Evolutionary conservation across 1,140 invertebrate species (phyloP).

Genomic region (Aphaenogaster floridana): DNA sequence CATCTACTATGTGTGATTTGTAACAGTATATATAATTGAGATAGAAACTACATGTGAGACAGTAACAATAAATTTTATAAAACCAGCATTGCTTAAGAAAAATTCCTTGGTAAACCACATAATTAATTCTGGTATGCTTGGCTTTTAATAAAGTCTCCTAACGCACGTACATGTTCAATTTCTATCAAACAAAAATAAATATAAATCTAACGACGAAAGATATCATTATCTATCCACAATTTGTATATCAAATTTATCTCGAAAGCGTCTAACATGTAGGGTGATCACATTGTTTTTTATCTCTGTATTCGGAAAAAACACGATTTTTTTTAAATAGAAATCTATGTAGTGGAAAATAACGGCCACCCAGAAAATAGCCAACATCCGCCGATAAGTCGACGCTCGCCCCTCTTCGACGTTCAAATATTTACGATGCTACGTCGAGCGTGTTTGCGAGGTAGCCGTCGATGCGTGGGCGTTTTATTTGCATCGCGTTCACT

Average conservation of each 20-base stretch:
- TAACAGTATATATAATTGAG: neutral
- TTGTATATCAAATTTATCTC: neutral
- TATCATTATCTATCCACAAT: neutral
- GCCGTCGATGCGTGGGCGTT: slow-evolving; percentile 39
- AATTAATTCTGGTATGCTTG: neutral
- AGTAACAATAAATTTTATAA: slow-evolving; percentile 6
- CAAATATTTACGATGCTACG: slow-evolving; percentile 58
- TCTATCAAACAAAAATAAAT: neutral
- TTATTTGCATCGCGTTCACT: slow-evolving; percentile 64
- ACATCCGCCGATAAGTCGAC: slow-evolving; percentile 33
- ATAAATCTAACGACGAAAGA: neutral
- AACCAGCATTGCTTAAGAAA: neutral
- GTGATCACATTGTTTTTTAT: neutral
- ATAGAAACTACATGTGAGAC: neutral
- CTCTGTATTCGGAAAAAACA: neutral
- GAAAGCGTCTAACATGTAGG: neutral
- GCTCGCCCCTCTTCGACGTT: slow-evolving; percentile 11
- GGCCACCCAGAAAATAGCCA: slow-evolving; percentile 6
- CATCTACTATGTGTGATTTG: neutral
- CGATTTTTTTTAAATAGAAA: neutral
- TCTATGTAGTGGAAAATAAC: slow-evolving; percentile 13
- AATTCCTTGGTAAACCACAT: neutral
- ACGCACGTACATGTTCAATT: neutral
- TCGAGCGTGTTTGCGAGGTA: slow-evolving; percentile 47
- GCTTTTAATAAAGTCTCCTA: neutral